Evolutionary conservation across 2,797 vertebrate genomes (phyloP).

Genomic region (Anguilla obscura): DNA sequence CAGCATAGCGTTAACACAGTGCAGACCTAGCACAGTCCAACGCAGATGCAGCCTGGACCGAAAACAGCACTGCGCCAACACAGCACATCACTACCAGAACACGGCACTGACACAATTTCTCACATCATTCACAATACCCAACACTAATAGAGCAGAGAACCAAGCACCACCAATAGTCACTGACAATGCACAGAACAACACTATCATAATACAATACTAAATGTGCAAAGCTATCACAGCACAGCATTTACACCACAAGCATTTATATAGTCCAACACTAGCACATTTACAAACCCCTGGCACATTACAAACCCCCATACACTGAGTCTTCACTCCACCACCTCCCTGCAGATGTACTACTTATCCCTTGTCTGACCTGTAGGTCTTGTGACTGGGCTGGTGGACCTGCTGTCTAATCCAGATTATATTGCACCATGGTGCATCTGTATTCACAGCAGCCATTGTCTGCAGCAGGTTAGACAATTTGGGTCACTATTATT

Average conservation of each 20-base stretch:
- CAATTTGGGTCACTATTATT: slow-evolving; percentile 20
- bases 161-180: no score
- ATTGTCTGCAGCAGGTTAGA: not conserved
- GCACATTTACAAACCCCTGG: not conserved
- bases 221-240: no score
- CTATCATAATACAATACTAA: no score
- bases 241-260: not conserved
- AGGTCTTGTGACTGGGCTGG: not conserved
- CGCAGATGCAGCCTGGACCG: not conserved
- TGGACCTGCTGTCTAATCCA: slow-evolving; percentile 11
- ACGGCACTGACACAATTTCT: no score
- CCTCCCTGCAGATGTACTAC: not conserved
- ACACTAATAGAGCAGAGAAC: no score
- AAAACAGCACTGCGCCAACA: no score
- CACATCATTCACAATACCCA: no score
- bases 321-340: not conserved
- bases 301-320: not conserved
- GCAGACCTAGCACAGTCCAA: not conserved
- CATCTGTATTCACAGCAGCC: not conserved
- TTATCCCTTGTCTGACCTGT: not conserved
- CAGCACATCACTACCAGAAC: no score
- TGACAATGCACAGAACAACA: no score
- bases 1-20: not conserved
- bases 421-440: slow-evolving; percentile 15
- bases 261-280: not conserved